Evolutionary conservation across 2,797 vertebrate genomes (phyloP), one percentile per base, ranked within the genome.

Genomic region (Diglossa cyanea): DNA sequence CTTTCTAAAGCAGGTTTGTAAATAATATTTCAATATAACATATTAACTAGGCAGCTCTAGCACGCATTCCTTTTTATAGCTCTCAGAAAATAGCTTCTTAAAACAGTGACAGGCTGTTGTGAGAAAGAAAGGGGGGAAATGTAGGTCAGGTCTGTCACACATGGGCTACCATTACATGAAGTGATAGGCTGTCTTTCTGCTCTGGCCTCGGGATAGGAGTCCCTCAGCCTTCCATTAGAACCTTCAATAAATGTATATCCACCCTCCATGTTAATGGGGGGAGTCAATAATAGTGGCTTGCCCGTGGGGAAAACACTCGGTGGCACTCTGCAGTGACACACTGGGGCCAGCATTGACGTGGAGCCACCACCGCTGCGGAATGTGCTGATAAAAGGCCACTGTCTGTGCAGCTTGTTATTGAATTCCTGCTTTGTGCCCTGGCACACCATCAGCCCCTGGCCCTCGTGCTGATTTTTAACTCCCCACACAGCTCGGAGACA

Each of bases 131-230:
- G 94, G 93, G 96, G 94, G 97, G 97, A 98, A 98, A 99, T 99
- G 98, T 99, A 99, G 99, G 99, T 99, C 99, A 99, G 98, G 97
- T 98, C 98, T 99, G 98, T 99, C 98, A 98, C 98, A 98, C 98
- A 98, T 97, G 98, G 98, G 97, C 98, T 98, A 97, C 97, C 97
- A 98, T 98, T 98, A 98, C 97, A 97, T 95, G 97, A 98, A 98
- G 98, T 98, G 98, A 98, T 98, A 98, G 98, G 96, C 97, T 98
- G 96, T 98, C 97, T 98, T 97, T 96, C 97, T 98, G 97, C 97
- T 97, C 97, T 98, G 97, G 98, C 99, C 98, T 97, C 98, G 58
- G 98, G 98, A 98, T 97, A 98, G 98, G 98, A 98, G 97, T 98
- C 98, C 98, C 98, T 98, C 98, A 98, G 98, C 97, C 98, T 98